phyloP scores from a whole-genome alignment of 2,113 vertebrate genomes.

The Cygnus atratus region DNA sequence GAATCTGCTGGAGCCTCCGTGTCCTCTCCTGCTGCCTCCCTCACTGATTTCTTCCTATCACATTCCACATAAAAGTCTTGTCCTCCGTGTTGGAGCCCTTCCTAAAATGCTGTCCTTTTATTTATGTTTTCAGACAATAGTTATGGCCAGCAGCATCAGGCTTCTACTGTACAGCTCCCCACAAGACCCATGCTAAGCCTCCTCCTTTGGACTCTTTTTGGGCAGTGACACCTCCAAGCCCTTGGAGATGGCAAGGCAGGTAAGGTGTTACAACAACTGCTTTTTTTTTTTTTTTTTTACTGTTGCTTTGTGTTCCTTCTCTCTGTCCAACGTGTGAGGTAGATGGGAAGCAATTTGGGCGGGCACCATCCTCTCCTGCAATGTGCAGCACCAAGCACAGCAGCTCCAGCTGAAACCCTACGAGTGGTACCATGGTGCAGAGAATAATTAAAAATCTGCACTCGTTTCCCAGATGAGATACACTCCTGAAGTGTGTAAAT shows the following conservation, averaged over 20 bases:
- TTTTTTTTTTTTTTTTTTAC: not conserved
- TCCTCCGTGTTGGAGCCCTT: not conserved
- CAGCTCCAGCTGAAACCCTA: not conserved
- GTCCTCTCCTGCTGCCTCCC: fast-evolving
- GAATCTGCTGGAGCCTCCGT: not conserved
- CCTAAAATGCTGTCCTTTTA: not conserved
- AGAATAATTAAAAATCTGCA: constrained; percentile 53
- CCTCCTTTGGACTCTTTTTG: not conserved
- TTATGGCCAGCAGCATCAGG: not conserved
- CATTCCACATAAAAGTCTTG: not conserved
- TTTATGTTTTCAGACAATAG: not conserved
- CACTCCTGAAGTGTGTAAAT: constrained; percentile 61
- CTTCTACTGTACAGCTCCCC: not conserved
- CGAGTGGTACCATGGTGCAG: not conserved
- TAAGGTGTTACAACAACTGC: not conserved
- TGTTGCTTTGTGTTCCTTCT: not conserved
- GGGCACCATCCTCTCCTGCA: not conserved
- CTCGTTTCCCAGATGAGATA: constrained; percentile 33
- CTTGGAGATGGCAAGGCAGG: not conserved
- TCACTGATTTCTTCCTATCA: not conserved
- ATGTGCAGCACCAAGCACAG: not conserved
- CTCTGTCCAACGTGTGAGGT: not conserved
- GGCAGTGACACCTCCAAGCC: not conserved
- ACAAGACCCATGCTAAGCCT: not conserved
- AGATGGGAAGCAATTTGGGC: not conserved